Evolutionary conservation across 2,797 vertebrate genomes (phyloP).

Genomic region (Bradypus variegatus): DNA sequence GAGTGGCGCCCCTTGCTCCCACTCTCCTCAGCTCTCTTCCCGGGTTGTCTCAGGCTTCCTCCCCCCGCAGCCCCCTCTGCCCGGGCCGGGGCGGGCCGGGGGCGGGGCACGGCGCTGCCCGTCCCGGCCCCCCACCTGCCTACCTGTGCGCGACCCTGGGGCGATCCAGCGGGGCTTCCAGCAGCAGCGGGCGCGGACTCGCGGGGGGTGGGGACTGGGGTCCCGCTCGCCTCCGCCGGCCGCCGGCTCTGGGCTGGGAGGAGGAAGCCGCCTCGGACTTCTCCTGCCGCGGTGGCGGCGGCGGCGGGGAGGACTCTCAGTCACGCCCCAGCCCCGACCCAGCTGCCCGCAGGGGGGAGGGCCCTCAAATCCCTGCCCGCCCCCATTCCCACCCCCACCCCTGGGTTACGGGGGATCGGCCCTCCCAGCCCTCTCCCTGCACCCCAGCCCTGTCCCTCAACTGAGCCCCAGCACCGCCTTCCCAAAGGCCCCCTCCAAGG

Average conservation of each 20-base stretch:
- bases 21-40: neutral
- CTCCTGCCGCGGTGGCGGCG: slow-evolving; percentile 39
- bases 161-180: neutral
- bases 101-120: neutral
- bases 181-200: neutral
- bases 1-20: neutral
- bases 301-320: slow-evolving; percentile 31
- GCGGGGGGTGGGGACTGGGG: neutral
- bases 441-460: neutral
- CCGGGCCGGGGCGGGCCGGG: neutral
- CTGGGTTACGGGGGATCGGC: neutral
- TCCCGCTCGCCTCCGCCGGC: slow-evolving; percentile 31
- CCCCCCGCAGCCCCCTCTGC: no score
- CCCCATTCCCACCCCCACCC: neutral
- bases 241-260: slow-evolving; percentile 35
- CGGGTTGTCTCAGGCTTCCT: neutral
- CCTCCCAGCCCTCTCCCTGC: neutral
- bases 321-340: slow-evolving; percentile 48
- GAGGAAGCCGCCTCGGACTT: slow-evolving; percentile 57
- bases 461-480: neutral
- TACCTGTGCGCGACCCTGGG: slow-evolving; percentile 45
- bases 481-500: neutral
- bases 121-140: neutral
- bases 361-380: slow-evolving; percentile 12
- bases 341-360: slow-evolving; percentile 40